Percentiles rank a stretch among this genome's conserved stretches.
phyloP scores from a whole-genome alignment of 2,113 vertebrate species.

The Tragelaphus scriptus region DNA sequence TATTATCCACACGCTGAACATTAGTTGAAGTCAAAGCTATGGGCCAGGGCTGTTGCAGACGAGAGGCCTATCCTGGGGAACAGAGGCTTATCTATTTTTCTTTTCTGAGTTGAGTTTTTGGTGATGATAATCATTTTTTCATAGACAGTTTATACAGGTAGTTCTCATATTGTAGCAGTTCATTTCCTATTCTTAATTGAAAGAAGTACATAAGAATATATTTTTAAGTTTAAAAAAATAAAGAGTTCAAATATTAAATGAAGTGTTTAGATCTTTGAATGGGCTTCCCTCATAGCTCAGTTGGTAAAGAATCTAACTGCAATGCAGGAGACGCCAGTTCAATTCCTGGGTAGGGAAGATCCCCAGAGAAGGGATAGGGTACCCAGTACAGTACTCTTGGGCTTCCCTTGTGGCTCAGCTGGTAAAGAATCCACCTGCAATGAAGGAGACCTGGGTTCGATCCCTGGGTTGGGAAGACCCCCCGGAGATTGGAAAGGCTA shows the following conservation, averaged over 20 bases:
- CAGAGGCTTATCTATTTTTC: not conserved
- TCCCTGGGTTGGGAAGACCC: not conserved
- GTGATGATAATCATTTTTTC: not conserved
- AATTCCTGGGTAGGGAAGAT: not conserved
- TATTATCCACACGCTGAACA: not conserved
- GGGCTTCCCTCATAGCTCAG: not conserved
- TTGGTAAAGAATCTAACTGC: not conserved
- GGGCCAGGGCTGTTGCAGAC: too few relatives aligned
- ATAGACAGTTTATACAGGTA: not conserved
- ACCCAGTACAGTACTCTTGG: not conserved
- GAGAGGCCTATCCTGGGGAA: not conserved
- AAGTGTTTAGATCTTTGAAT: not conserved
- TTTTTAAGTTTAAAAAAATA: not conserved
- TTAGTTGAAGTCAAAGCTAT: not conserved
- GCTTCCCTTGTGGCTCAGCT: not conserved
- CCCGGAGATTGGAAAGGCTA: not conserved
- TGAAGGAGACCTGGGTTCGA: not conserved
- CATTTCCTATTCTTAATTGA: not conserved
- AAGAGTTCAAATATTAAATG: not conserved
- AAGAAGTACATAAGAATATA: not conserved
- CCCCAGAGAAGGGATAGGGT: not conserved
- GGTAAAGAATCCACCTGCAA: not conserved
- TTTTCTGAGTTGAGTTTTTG: not conserved
- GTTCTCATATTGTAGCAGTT: not conserved
- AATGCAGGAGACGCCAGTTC: not conserved